These are phyloP conservation scores for Cephus pygmeus DNA, from an alignment of 2,888 invertebrate genomes.

Conservation along the genomic window DNA sequence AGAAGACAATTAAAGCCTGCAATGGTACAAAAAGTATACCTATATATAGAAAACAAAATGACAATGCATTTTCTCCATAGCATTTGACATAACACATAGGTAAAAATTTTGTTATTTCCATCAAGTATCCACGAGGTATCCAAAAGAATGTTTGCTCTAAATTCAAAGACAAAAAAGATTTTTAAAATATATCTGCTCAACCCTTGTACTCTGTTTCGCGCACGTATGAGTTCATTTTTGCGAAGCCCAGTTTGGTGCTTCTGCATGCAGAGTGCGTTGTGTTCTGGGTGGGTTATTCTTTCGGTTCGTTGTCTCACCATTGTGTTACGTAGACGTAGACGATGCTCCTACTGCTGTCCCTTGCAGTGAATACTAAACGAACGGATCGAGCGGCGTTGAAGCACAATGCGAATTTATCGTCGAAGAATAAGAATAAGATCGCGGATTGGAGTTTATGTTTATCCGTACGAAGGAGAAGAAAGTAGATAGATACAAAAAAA, in stretches of 20 bases:
- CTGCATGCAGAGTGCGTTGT: slow-evolving; percentile 51
- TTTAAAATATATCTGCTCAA: background rate
- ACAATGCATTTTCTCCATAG: background rate
- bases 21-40: too few species aligned
- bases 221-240: slow-evolving; percentile 42
- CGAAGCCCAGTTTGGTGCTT: slow-evolving; percentile 35
- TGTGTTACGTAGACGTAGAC: slow-evolving; percentile 53
- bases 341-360: slow-evolving; percentile 40
- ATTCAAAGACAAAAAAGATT: background rate
- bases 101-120: background rate
- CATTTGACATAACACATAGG: background rate
- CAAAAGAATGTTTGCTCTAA: background rate
- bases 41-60: background rate
- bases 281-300: slow-evolving; percentile 59
- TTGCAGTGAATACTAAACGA: slow-evolving; percentile 51
- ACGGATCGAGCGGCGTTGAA: slow-evolving; percentile 44
- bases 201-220: slow-evolving; percentile 31
- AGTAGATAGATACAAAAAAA: background rate
- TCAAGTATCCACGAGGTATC: background rate
- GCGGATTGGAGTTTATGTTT: background rate
- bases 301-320: slow-evolving; percentile 61
- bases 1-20: background rate
- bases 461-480: background rate
- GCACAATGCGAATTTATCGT: slow-evolving; percentile 46
- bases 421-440: slow-evolving; percentile 35